Conservation (phyloP, 2,113 vertebrate species). For the Hippocampus comes region DNA sequence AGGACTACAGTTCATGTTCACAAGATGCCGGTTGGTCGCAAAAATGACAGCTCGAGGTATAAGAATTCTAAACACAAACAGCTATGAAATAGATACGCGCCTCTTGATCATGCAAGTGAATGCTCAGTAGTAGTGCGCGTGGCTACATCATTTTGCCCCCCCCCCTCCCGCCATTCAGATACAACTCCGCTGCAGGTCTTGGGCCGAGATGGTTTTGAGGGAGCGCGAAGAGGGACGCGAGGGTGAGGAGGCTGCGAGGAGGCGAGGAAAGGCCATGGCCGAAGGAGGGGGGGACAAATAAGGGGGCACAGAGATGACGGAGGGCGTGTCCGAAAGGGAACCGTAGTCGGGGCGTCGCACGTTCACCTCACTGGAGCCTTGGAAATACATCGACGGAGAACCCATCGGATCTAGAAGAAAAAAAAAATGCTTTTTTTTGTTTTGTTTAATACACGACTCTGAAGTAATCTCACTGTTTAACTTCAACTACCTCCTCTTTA, state of each 20-base stretch:
- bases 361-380: constrained; percentile 31
- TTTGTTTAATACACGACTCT: too few species aligned
- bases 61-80: too few species aligned
- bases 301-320: constrained; percentile 72
- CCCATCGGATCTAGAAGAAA: constrained; percentile 47
- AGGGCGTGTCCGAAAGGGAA: constrained; percentile 66
- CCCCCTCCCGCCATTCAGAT: constrained; percentile 40
- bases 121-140: too few species aligned
- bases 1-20: not conserved
- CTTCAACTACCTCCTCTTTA: too few species aligned
- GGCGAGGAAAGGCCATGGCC: constrained; percentile 58
- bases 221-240: constrained; percentile 55
- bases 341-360: constrained; percentile 55
- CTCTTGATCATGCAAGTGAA: too few species aligned
- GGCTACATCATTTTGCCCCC: too few species aligned
- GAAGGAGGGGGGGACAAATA: constrained; percentile 64
- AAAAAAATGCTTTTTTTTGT: too few species aligned
- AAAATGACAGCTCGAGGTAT: too few species aligned
- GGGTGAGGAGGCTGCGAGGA: constrained; percentile 52
- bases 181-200: constrained; percentile 69
- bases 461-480: too few species aligned
- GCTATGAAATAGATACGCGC: too few species aligned
- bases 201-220: constrained; percentile 71
- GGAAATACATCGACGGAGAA: constrained; percentile 56
- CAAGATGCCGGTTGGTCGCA: too few species aligned